These are phyloP conservation scores for Seladonia tumulorum DNA, from an alignment of 2,888 invertebrate genomes.

Conservation along the genomic window DNA sequence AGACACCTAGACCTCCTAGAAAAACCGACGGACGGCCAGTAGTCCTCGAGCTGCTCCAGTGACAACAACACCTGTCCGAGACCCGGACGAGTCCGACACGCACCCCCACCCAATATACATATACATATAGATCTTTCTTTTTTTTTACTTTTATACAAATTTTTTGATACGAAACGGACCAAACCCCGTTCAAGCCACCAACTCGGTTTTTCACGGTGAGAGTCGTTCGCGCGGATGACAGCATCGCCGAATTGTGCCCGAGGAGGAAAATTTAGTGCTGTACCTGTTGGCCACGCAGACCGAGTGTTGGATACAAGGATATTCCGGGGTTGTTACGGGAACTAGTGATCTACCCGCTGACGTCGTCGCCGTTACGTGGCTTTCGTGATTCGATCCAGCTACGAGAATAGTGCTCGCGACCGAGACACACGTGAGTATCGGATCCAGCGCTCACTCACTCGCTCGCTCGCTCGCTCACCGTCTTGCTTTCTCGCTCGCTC, in stretches of 20 bases:
- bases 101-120: not conserved
- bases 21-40: slow-evolving; percentile 1
- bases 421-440: slow-evolving; percentile 56
- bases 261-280: slow-evolving; percentile 31
- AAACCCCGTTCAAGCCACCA: not conserved
- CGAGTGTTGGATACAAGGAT: slow-evolving; percentile 45
- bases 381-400: slow-evolving; percentile 40
- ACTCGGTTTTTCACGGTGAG: not conserved
- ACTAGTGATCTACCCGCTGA: slow-evolving; percentile 51
- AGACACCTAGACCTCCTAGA: slow-evolving; percentile 5
- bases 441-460: not conserved
- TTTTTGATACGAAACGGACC: not conserved
- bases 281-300: slow-evolving; percentile 26
- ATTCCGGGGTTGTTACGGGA: slow-evolving; percentile 43
- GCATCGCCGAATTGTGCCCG: slow-evolving; percentile 21
- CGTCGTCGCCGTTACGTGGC: slow-evolving; percentile 41
- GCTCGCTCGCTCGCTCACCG: not conserved
- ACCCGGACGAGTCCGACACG: not conserved
- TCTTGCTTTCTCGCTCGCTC: not conserved
- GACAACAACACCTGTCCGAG: slow-evolving; percentile 2
- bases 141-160: slow-evolving; percentile 69
- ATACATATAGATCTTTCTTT: slow-evolving; percentile 29
- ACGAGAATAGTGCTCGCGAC: slow-evolving; percentile 50
- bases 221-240: slow-evolving; percentile 40
- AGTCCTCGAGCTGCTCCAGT: slow-evolving; percentile 7